phyloP scores from a whole-genome alignment of 2,113 vertebrate species.

The cattle (Bos taurus) region ARS-UCD2.0 NC_037349.1:56827501-56828000 shows the following conservation, averaged over 20 bases:
- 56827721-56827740: background rate
- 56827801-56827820: background rate
- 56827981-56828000: background rate
- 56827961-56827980: background rate
- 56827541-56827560: background rate
- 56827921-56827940: background rate
- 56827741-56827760: background rate
- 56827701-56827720: background rate
- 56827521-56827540: background rate
- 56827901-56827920: background rate
- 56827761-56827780: background rate
- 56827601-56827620: background rate
- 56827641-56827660: background rate
- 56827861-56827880: background rate
- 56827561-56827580: background rate
- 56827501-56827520: background rate
- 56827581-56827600: background rate
- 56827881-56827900: background rate
- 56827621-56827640: background rate
- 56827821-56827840: background rate
- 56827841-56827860: background rate
- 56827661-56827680: background rate
- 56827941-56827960: background rate
- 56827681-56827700: background rate
- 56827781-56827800: background rate